Percentiles rank a stretch among this genome's conserved stretches.
phyloP scores from a whole-genome alignment of 1,140 invertebrate genomes.

The Aradophagus sp. region DNA sequence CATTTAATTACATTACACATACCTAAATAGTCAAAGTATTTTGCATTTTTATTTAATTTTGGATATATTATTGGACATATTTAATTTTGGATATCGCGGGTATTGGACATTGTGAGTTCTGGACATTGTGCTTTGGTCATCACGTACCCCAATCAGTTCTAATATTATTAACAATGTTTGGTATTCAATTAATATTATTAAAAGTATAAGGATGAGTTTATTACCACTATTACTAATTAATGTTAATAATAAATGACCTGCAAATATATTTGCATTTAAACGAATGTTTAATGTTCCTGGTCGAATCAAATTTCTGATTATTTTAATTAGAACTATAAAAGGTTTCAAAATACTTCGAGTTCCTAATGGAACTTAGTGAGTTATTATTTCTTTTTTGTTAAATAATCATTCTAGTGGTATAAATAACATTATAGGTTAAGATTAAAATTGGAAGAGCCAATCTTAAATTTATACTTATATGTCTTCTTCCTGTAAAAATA shows the following conservation, averaged over 20 bases:
- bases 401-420: conserved; percentile 78
- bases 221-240: conserved; percentile 73
- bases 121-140: no score
- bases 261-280: conserved; percentile 82
- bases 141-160: conserved; percentile 59
- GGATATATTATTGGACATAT: no score
- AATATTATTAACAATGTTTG: conserved; percentile 74
- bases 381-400: conserved; percentile 76
- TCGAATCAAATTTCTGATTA: conserved; percentile 79
- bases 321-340: conserved; percentile 80
- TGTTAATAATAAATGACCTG: conserved; percentile 79
- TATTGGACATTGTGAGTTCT: no score
- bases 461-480: conserved; percentile 76
- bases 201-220: conserved; percentile 23
- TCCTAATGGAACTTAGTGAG: conserved; percentile 78
- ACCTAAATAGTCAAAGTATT: no score
- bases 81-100: no score
- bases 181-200: conserved; percentile 14
- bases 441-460: conserved; percentile 78
- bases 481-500: conserved; percentile 80
- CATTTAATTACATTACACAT: no score
- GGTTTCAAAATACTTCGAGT: conserved; percentile 78
- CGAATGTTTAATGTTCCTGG: conserved; percentile 79
- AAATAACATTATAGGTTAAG: no score
- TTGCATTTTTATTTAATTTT: no score